Conservation (phyloP, 2,113 vertebrate species). For the Tiliqua scincoides region DNA sequence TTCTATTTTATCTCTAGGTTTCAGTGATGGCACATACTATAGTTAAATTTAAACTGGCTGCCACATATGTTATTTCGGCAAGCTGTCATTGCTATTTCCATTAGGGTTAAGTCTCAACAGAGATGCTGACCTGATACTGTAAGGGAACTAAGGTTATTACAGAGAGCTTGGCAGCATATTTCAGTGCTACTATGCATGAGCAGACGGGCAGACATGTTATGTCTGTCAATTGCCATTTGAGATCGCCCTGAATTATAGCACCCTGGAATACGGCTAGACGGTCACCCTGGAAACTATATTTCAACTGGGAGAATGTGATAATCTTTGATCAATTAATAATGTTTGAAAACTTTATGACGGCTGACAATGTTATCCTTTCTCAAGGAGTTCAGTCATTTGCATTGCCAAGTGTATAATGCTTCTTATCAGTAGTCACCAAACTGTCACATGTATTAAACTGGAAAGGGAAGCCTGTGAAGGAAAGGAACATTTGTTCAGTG, state of each 20-base stretch:
- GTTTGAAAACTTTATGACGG: neutral
- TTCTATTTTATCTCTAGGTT: conserved; percentile 15
- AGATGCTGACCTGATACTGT: conserved; percentile 9
- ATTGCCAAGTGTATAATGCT: neutral
- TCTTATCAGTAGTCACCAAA: neutral
- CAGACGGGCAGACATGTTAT: conserved; percentile 40
- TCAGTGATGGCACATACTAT: conserved; percentile 20
- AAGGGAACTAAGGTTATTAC: conserved; percentile 44
- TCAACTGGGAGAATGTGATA: conserved; percentile 20
- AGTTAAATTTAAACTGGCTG: conserved; percentile 37
- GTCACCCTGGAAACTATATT: conserved; percentile 5
- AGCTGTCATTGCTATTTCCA: conserved; percentile 50
- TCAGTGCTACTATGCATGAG: conserved; percentile 18
- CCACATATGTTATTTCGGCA: conserved; percentile 49
- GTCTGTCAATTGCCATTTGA: conserved; percentile 35
- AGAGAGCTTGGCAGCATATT: conserved; percentile 30
- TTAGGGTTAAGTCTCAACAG: conserved; percentile 31
- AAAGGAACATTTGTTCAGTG: neutral
- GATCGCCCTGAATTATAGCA: conserved; percentile 9
- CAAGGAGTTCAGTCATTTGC: neutral
- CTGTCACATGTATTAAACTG: conserved; percentile 14
- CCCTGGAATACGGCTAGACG: conserved; percentile 21
- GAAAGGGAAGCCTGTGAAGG: neutral
- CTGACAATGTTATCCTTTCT: conserved; percentile 15
- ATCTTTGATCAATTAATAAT: conserved; percentile 28